phyloP scores from a whole-genome alignment of 2,113 vertebrate genomes.

The Microcebus griseorufus region DNA sequence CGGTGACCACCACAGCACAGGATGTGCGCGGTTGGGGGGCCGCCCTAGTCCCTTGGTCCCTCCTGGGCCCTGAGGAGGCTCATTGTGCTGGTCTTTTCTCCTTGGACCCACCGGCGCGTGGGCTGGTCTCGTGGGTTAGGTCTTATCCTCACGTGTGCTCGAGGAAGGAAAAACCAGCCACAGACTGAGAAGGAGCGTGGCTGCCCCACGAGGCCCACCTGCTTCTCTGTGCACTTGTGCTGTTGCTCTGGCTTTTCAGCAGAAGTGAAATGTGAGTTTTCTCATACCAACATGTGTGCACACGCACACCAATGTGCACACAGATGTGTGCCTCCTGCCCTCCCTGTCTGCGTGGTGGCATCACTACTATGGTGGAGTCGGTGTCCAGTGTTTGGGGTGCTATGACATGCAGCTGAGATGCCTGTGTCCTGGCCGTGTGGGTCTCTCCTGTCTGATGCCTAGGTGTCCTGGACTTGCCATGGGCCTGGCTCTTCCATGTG shows the following conservation, averaged over 20 bases:
- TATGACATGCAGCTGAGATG: neutral
- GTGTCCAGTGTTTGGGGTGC: too few species aligned
- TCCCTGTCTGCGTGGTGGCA: neutral
- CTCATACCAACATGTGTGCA: neutral
- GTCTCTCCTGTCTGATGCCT: too few species aligned
- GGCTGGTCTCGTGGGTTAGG: neutral
- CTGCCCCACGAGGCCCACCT: neutral
- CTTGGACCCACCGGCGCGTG: fast-evolving
- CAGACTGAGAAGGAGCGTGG: neutral
- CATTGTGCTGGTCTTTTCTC: neutral
- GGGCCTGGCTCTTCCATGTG: too few species aligned
- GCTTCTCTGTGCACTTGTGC: neutral
- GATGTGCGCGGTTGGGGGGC: too few species aligned
- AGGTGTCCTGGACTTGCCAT: too few species aligned
- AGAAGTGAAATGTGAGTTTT: neutral
- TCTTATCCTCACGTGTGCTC: too few species aligned
- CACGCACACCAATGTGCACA: too few species aligned
- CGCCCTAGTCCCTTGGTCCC: neutral
- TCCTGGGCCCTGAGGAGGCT: neutral
- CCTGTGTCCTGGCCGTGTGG: too few species aligned
- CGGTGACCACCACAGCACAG: too few species aligned
- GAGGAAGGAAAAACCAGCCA: neutral
- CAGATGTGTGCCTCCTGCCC: too few species aligned
- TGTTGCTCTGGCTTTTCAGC: neutral
- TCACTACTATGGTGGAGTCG: too few species aligned